These are phyloP conservation scores for Empidonax alnorum DNA, from an alignment of 2,113 vertebrate genomes.

Conservation along the genomic window DNA sequence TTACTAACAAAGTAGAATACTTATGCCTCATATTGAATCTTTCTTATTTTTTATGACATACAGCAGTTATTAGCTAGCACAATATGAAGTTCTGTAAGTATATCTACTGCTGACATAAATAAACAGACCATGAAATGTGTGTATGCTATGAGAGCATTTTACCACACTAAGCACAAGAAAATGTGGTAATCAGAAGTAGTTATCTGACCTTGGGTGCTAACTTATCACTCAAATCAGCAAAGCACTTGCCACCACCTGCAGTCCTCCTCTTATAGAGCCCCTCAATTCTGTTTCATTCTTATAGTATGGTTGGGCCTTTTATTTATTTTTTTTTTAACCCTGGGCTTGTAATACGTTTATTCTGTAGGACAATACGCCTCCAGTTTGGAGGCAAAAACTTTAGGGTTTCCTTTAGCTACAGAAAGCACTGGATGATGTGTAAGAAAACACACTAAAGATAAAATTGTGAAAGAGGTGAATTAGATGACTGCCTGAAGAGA, in stretches of 20 bases:
- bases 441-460: neutral
- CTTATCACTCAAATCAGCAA: neutral
- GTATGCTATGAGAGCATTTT: neutral
- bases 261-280: neutral
- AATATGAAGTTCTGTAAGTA: neutral
- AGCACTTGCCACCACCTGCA: neutral
- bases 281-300: neutral
- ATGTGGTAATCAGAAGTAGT: neutral
- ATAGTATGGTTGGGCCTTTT: neutral
- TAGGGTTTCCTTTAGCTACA: neutral
- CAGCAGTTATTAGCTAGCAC: neutral
- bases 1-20: neutral
- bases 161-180: neutral
- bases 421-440: neutral
- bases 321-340: neutral
- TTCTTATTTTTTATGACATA: neutral
- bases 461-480: neutral
- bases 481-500: neutral
- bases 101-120: neutral
- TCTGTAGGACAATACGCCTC: neutral
- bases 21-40: neutral
- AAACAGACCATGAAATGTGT: neutral
- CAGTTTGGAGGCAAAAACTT: neutral
- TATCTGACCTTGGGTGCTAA: neutral
- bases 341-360: neutral